phyloP scores from a whole-genome alignment of 2,888 invertebrate genomes.

The Mythimna albipuncta region DNA sequence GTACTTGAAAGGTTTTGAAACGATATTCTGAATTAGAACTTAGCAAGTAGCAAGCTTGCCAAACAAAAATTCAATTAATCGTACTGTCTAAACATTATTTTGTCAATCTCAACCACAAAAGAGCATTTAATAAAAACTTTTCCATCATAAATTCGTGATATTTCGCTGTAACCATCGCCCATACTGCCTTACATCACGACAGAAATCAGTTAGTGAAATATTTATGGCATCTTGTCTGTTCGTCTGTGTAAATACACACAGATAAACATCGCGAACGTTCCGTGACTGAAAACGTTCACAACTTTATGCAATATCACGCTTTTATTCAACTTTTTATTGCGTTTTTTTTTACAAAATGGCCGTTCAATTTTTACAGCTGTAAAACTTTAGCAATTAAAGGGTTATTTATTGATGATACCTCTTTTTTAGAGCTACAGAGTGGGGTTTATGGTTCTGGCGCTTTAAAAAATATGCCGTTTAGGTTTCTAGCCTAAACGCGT shows the following conservation, averaged over 20 bases:
- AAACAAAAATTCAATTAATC: background rate
- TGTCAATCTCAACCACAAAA: conserved; percentile 19
- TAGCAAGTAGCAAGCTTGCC: background rate
- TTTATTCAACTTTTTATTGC: conserved; percentile 61
- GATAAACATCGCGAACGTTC: conserved; percentile 60
- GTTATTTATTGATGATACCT: conserved; percentile 60
- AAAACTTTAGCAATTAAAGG: conserved; percentile 66
- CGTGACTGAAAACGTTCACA: conserved; percentile 56
- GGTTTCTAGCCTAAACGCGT: background rate
- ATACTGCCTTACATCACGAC: conserved; percentile 61
- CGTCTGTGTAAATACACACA: conserved; percentile 60
- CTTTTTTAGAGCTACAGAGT: conserved; percentile 48
- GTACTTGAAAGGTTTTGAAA: background rate
- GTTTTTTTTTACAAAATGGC: conserved; percentile 58
- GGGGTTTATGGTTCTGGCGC: conserved; percentile 46
- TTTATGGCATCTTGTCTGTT: conserved; percentile 57
- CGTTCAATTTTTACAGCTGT: conserved; percentile 58
- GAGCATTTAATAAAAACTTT: conserved; percentile 40
- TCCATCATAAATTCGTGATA: conserved; percentile 47
- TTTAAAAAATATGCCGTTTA: conserved; percentile 15
- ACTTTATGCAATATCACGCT: conserved; percentile 56
- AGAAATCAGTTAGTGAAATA: conserved; percentile 65
- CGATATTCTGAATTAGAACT: background rate
- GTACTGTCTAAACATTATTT: conserved; percentile 4
- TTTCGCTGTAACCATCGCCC: conserved; percentile 31